phyloP scores from a whole-genome alignment of 2,888 invertebrate genomes.

The Pelosia muscerda region DNA sequence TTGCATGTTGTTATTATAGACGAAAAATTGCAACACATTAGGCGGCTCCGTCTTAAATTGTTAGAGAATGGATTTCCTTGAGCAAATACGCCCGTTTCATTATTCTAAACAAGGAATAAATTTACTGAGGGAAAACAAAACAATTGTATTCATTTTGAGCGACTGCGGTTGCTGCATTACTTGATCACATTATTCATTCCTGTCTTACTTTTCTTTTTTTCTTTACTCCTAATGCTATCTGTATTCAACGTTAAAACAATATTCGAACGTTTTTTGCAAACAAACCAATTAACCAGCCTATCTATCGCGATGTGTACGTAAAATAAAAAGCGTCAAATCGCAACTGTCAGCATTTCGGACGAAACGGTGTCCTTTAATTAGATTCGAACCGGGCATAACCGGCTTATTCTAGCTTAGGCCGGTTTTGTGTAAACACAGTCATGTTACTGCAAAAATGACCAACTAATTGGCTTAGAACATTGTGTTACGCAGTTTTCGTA shows the following conservation, averaged over 20 bases:
- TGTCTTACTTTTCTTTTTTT: conserved; percentile 57
- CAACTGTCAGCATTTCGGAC: conserved; percentile 82
- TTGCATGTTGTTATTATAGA: conserved; percentile 75
- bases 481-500: conserved; percentile 79
- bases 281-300: conserved; percentile 72
- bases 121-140: conserved; percentile 83
- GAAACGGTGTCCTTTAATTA: conserved; percentile 83
- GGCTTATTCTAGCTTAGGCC: conserved; percentile 84
- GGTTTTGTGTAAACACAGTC: conserved; percentile 71
- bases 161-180: conserved; percentile 81
- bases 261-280: conserved; percentile 58
- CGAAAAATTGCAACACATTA: conserved; percentile 83
- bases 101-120: conserved; percentile 85
- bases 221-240: conserved; percentile 47
- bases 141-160: conserved; percentile 84
- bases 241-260: conserved; percentile 47
- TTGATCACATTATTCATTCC: conserved; percentile 81
- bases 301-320: conserved; percentile 69
- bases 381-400: conserved; percentile 83
- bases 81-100: conserved; percentile 82
- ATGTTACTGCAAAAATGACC: conserved; percentile 83
- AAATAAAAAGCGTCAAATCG: conserved; percentile 73
- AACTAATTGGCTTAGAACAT: conserved; percentile 85
- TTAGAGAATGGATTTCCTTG: conserved; percentile 81
- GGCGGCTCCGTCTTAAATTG: conserved; percentile 78